A percentile compares a stretch with the other conserved stretches of the same genome.
Conservation (phyloP, 2,113 vertebrate genomes). For the Brachypodius melanocephalos region DNA sequence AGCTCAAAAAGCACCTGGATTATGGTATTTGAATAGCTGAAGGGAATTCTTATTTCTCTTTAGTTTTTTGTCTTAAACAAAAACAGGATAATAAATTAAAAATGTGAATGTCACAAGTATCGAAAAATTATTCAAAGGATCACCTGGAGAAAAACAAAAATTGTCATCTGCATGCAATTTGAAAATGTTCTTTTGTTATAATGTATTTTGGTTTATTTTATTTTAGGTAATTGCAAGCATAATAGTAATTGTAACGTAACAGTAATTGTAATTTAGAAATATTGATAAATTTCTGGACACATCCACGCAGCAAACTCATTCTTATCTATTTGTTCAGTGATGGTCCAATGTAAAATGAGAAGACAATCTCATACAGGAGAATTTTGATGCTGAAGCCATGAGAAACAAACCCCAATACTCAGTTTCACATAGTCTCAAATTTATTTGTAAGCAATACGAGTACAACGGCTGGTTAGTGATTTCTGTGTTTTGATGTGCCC, state of each 20-base stretch:
- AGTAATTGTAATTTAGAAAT: neutral
- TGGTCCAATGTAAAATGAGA: neutral
- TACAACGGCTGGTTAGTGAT: neutral
- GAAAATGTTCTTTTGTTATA: neutral
- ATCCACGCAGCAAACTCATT: neutral
- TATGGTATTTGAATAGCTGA: slow-evolving; percentile 3
- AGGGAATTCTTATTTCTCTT: slow-evolving; percentile 10
- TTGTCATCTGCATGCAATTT: neutral
- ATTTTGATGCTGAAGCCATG: neutral
- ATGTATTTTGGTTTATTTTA: neutral
- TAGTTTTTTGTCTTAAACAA: neutral
- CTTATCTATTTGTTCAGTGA: neutral
- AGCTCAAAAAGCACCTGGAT: slow-evolving; percentile 22
- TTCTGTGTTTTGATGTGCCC: neutral
- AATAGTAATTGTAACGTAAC: neutral
- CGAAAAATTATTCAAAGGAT: neutral
- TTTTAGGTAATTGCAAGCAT: neutral
- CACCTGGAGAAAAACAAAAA: neutral
- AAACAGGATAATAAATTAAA: neutral
- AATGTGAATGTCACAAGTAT: neutral
- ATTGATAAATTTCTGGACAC: neutral
- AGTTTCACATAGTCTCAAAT: neutral
- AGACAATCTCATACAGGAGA: neutral
- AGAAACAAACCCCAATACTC: neutral
- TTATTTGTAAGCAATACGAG: neutral